Evolutionary conservation across 2,113 vertebrate species (phyloP), one percentile per base, ranked within the genome.

Genomic region (Gymnogyps californianus): DNA sequence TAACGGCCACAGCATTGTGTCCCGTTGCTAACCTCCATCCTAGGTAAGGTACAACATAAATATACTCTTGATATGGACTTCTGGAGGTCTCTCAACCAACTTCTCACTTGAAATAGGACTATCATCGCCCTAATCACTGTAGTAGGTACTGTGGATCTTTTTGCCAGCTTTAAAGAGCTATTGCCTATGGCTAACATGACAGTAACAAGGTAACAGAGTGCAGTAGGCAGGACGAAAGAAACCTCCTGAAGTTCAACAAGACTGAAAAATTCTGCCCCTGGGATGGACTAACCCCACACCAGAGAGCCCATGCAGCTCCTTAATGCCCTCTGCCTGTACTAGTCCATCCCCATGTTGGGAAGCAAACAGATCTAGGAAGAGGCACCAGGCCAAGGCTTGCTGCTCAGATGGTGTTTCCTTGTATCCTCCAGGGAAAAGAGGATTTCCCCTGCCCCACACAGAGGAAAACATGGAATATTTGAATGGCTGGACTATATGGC

Each of bases 261-360:
- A 44, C 20, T 52, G 21, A 47, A 67, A 47, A 72, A 42, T 46
- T 81, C 84, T 72, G 42, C 16, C 25, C 31, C 31, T 72, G 42
- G 29, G 8, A 19, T 42, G 26, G n/a, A 17, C 34, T 25, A 62
- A 42, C 8, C 22, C 34, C 10, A 13, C 0, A 0, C 9, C 32
- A 67, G 29, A 42, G 34, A 32, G 24, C 14, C 26, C 34, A 3
- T 2, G 6, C 31, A 42, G 29, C 13, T 54, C 24, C 72, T 40
- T 44, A 1, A 16, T 32, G 15, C 29, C 24, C 19, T 20, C 18
- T 67, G 36, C 40, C 51, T 31, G 0, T 20, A 6, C 34, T 3
- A 9, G 18, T 29, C 38, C 42, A 40, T 25, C 11, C 42, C 34
- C 9, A 1, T 2, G 13, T 0, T 36, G 38, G 12, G 5, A 28